phyloP scores from a whole-genome alignment of 1,140 invertebrate genomes.

The Leptinotarsa undecemlineata region DNA sequence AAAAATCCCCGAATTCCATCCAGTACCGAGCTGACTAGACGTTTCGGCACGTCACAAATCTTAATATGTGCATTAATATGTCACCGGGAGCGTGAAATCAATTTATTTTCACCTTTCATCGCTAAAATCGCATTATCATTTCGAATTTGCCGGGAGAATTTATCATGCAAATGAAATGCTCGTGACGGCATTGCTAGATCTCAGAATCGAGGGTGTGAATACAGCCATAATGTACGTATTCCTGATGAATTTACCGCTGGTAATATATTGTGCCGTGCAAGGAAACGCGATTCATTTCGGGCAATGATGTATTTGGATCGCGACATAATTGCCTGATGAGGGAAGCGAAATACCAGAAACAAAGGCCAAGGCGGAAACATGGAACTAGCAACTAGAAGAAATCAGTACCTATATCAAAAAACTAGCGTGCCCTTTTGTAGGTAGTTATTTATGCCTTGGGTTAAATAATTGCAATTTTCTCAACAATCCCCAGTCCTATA shows the following conservation, averaged over 20 bases:
- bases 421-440: too few relatives aligned
- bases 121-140: constrained; percentile 53
- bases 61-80: constrained; percentile 56
- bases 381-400: too few relatives aligned
- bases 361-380: too few relatives aligned
- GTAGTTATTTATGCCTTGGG: too few relatives aligned
- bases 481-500: too few relatives aligned
- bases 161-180: constrained; percentile 54
- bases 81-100: constrained; percentile 54
- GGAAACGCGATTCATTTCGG: background rate
- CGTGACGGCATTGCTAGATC: constrained; percentile 32
- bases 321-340: background rate
- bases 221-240: constrained; percentile 33
- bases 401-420: too few relatives aligned
- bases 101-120: constrained; percentile 54
- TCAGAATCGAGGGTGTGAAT: constrained; percentile 32
- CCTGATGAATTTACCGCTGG: constrained; percentile 36
- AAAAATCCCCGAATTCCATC: constrained; percentile 36
- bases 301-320: background rate
- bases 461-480: too few relatives aligned
- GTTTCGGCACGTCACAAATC: constrained; percentile 47
- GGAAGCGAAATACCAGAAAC: too few relatives aligned
- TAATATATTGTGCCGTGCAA: constrained; percentile 14
- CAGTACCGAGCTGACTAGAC: constrained; percentile 41
- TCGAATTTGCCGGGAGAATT: constrained; percentile 48